Evolutionary conservation across 1,140 invertebrate genomes (phyloP), one percentile per base, ranked within the genome.

Genomic region (Sminthurides bifidus): DNA sequence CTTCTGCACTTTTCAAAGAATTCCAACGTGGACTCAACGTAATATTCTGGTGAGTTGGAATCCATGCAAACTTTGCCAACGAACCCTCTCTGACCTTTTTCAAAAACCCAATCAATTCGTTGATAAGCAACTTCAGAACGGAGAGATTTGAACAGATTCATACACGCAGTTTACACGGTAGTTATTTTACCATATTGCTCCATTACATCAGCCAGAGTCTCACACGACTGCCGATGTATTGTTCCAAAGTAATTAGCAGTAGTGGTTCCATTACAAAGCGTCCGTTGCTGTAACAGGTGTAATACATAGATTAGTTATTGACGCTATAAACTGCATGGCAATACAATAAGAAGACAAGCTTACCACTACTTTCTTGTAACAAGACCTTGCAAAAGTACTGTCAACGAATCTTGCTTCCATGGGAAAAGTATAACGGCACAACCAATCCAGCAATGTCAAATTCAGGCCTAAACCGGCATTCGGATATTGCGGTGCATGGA

Each of bases 41-140:
- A 83, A 24, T 53, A 33, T 15, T 73, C 69, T 2, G 79, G 78
- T 46, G 74, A 73, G 56, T 77, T 74, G 50, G 68, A 67, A 66
- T 88, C 85, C 81, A 91, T 90, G 69, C 85, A 89, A 6, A 92
- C 80, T 79, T 92, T 92, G 0, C 90, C 90, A 44, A 93, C 73
- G n/a, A 89, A 75, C 19, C 85, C 87, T 61, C 91, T 76, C 71
- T 93, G 89, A 2, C 85, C 82, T 60, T 79, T 72, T 60, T 77
- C 71, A 2, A 74, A 66, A 4, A 73, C 79, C n/a, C n/a, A n/a
- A n/a, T n/a, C n/a, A n/a, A n/a, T n/a, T n/a, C n/a, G n/a, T n/a
- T n/a, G n/a, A n/a, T n/a, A n/a, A n/a, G n/a, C n/a, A n/a, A n/a
- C n/a, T n/a, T n/a, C n/a, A n/a, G n/a, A n/a, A n/a, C n/a, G n/a